Conservation (phyloP, 2,113 vertebrate species). For the Notarius quadriscutis region DNA sequence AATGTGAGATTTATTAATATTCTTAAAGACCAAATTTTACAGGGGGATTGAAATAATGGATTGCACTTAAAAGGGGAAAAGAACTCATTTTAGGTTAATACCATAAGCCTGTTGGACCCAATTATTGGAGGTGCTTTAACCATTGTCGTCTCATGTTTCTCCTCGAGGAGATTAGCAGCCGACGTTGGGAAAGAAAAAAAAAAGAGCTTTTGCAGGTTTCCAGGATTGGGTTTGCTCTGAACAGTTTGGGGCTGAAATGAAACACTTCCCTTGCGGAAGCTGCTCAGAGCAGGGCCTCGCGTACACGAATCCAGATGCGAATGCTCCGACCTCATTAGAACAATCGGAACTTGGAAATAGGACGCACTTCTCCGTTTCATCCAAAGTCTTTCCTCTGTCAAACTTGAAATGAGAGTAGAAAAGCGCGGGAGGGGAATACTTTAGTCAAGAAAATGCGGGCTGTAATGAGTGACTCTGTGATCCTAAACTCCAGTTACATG, state of each 20-base stretch:
- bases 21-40: constrained; percentile 75
- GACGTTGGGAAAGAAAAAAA: constrained; percentile 33
- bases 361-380: constrained; percentile 22
- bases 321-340: constrained; percentile 75
- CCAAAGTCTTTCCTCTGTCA: constrained; percentile 12
- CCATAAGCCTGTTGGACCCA: constrained; percentile 83
- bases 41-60: constrained; percentile 81
- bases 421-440: constrained; percentile 52
- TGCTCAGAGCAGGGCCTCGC: constrained; percentile 17
- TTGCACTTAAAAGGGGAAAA: constrained; percentile 77
- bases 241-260: constrained; percentile 70
- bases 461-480: constrained; percentile 39
- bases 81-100: constrained; percentile 83
- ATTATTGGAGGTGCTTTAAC: constrained; percentile 81
- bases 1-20: constrained; percentile 76
- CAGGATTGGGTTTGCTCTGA: constrained; percentile 68
- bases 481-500: constrained; percentile 33
- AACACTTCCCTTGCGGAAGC: constrained; percentile 63
- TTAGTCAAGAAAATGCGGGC: constrained; percentile 66
- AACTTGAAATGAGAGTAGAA: constrained; percentile 16
- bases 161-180: constrained; percentile 80
- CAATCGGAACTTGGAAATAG: constrained; percentile 74
- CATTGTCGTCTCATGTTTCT: constrained; percentile 78
- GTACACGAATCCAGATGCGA: constrained; percentile 59
- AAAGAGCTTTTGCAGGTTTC: constrained; percentile 64